Evolutionary conservation across 2,888 invertebrate species (phyloP).

Genomic region (Drosophila falleni): DNA sequence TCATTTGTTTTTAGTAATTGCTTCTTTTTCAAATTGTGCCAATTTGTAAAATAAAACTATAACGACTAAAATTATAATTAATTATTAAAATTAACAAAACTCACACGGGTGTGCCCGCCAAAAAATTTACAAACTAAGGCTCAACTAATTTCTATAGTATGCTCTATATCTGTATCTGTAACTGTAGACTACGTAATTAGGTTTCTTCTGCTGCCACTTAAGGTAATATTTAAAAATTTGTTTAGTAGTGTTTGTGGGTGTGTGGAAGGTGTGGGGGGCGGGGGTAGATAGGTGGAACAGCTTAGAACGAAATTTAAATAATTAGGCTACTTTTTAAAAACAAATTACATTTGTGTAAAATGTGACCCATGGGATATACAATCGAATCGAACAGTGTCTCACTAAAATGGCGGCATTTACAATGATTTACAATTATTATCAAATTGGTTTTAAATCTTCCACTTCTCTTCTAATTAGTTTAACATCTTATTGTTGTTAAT

Average conservation of each 20-base stretch:
- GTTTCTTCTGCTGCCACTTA: conserved; percentile 61
- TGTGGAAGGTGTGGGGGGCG: conserved; percentile 4
- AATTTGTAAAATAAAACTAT: conserved; percentile 67
- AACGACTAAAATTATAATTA: conserved; percentile 68
- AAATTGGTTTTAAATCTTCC: conserved; percentile 14
- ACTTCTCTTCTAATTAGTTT: conserved; percentile 12
- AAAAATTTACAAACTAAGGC: conserved; percentile 63
- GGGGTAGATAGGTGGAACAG: not conserved
- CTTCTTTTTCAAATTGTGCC: conserved; percentile 56
- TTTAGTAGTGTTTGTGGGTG: conserved; percentile 25
- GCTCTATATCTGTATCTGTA: conserved; percentile 30
- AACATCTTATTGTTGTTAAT: conserved; percentile 1
- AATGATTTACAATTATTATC: conserved; percentile 39
- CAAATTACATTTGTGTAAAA: conserved; percentile 72
- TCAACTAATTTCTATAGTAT: conserved; percentile 58
- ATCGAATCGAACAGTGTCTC: conserved; percentile 21
- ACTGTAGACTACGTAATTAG: conserved; percentile 48
- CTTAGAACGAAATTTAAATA: conserved; percentile 62
- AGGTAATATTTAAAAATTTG: conserved; percentile 53
- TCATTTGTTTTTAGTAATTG: conserved; percentile 42
- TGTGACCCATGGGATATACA: conserved; percentile 22
- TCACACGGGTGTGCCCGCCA: conserved; percentile 23
- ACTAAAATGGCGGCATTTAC: conserved; percentile 56
- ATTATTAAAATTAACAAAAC: conserved; percentile 71
- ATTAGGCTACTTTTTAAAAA: conserved; percentile 64